These are phyloP conservation scores for Diabrotica virgifera DNA, from an alignment of 1,140 invertebrate species.

Conservation along the genomic window DNA sequence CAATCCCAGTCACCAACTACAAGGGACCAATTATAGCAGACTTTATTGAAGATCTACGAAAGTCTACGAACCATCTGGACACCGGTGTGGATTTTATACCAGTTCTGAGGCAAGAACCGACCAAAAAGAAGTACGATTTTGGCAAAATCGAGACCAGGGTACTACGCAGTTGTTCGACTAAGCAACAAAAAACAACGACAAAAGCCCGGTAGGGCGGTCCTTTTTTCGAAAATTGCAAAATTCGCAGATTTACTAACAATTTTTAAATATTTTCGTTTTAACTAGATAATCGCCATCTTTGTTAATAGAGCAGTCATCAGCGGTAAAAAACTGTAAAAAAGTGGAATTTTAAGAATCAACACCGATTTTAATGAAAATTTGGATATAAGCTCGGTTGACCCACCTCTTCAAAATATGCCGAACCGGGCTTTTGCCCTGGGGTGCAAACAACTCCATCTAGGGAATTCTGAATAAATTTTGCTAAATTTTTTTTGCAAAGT, in stretches of 20 bases:
- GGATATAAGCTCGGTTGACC: no score
- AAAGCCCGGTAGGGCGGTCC: background rate
- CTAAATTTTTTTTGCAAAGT: no score
- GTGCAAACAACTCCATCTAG: no score
- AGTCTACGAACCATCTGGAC: slow-evolving; percentile 16
- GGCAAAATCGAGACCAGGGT: slow-evolving; percentile 34
- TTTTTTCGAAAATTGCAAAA: slow-evolving; percentile 16
- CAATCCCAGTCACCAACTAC: slow-evolving; percentile 33
- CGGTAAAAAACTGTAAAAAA: no score
- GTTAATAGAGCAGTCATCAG: no score
- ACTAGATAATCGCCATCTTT: no score
- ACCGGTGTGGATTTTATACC: slow-evolving; percentile 33
- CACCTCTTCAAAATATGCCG: no score
- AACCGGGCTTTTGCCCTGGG: no score
- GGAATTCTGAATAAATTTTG: no score
- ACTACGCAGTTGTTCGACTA: slow-evolving; percentile 23
- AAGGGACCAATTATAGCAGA: slow-evolving; percentile 56
- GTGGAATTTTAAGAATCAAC: no score
- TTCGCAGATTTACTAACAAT: slow-evolving; percentile 14
- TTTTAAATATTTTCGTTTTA: no score
- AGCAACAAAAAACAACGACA: slow-evolving; percentile 24
- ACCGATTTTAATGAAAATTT: no score
- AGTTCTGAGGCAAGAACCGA: slow-evolving; percentile 13
- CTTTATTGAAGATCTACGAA: slow-evolving; percentile 53
- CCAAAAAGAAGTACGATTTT: slow-evolving; percentile 17